Conservation (phyloP, 35 echinoderm and acorn worm species). For the Apostichopus parvimensis region DNA sequence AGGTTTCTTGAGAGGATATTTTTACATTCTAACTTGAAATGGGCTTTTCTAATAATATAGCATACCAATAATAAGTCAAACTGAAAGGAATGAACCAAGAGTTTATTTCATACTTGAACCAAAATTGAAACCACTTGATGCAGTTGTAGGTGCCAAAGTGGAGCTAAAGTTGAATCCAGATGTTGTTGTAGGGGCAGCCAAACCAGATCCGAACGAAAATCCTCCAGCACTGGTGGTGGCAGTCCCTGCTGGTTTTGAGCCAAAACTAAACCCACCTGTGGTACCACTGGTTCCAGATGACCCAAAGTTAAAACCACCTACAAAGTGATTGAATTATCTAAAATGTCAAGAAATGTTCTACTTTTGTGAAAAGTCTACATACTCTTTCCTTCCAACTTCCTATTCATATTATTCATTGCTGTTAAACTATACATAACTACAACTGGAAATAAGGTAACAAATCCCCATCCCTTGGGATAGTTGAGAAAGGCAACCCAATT, state of each 20-base stretch:
- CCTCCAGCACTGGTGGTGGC: conserved; percentile 65
- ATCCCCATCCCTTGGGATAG: too few relatives aligned
- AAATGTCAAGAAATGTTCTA: not conserved
- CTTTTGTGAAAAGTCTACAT: not conserved
- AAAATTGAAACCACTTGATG: conserved; percentile 52
- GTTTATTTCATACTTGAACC: conserved; percentile 19
- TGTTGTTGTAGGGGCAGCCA: conserved; percentile 49
- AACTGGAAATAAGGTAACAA: too few relatives aligned
- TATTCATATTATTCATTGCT: too few relatives aligned
- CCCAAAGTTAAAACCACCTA: conserved; percentile 46
- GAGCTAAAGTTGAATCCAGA: conserved; percentile 67
- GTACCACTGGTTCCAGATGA: conserved; percentile 44
- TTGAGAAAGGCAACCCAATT: too few relatives aligned
- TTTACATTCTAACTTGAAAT: too few relatives aligned
- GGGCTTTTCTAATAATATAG: too few relatives aligned
- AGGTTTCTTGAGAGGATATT: too few relatives aligned
- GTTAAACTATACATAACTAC: too few relatives aligned
- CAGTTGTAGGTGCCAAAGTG: not conserved
- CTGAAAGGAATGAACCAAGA: too few relatives aligned
- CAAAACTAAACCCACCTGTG: conserved; percentile 57
- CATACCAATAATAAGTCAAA: too few relatives aligned
- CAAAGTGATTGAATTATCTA: not conserved
- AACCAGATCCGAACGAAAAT: conserved; percentile 44
- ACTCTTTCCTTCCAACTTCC: too few relatives aligned
- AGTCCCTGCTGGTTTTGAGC: conserved; percentile 58